Evolutionary conservation across 2,797 vertebrate species (phyloP).

Genomic region (Manis crassicaudata): DNA sequence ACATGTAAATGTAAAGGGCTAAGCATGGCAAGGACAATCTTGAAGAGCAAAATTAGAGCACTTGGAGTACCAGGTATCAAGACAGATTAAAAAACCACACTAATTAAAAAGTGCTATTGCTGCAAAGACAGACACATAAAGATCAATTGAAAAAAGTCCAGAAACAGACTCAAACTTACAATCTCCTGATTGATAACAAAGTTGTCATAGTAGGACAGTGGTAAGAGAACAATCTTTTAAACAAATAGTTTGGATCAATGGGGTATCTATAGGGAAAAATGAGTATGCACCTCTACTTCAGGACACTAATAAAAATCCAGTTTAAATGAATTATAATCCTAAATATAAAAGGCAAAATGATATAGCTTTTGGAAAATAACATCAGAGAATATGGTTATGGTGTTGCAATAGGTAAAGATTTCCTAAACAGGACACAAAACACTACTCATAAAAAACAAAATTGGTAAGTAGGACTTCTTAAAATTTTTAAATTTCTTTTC

Average conservation of each 20-base stretch:
- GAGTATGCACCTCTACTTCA: background rate
- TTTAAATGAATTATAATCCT: background rate
- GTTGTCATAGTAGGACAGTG: background rate
- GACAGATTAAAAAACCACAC: background rate
- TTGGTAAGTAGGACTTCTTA: background rate
- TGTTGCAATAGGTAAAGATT: background rate
- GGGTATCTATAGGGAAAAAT: background rate
- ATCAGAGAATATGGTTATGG: background rate
- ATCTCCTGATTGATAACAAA: background rate
- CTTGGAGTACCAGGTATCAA: background rate
- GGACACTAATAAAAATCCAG: background rate
- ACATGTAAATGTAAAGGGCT: background rate
- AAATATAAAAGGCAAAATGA: background rate
- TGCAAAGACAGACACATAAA: background rate
- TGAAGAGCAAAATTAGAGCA: background rate
- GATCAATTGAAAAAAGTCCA: background rate
- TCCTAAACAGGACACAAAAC: background rate
- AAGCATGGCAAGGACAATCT: background rate
- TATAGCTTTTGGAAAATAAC: background rate
- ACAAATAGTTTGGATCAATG: background rate
- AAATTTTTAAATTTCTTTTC: background rate
- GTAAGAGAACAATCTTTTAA: background rate
- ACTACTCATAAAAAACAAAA: background rate
- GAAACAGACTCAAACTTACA: background rate
- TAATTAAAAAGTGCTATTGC: conserved; percentile 16